Evolutionary conservation across 2,888 invertebrate genomes (phyloP).

Genomic region (Ochropacha duplaris): DNA sequence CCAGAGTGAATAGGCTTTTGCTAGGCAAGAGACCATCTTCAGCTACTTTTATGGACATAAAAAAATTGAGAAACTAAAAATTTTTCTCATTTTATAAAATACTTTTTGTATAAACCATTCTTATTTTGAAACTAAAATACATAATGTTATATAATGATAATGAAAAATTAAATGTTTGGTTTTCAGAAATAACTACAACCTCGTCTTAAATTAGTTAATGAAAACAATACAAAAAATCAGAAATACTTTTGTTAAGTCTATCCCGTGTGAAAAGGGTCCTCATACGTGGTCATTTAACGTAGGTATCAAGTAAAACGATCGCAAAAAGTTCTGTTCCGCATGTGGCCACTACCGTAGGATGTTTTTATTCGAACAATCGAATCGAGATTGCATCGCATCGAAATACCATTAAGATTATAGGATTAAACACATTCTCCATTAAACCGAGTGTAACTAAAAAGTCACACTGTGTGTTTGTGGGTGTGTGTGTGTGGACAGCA

Average conservation of each 20-base stretch:
- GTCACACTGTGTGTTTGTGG: background rate
- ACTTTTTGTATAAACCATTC: no score
- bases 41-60: no score
- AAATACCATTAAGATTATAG: conserved; percentile 3
- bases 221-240: background rate
- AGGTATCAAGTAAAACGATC: background rate
- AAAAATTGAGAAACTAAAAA: no score
- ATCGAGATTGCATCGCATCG: conserved; percentile 1
- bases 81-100: no score
- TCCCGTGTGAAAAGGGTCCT: background rate
- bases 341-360: conserved; percentile 1
- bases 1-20: no score
- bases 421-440: background rate
- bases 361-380: conserved; percentile 4
- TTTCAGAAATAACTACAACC: background rate
- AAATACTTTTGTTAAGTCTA: background rate
- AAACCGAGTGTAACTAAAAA: background rate
- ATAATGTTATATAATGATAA: no score
- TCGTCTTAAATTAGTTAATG: background rate
- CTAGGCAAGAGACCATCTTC: no score
- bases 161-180: no score
- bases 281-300: background rate
- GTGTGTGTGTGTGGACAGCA: background rate
- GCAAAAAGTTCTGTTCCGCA: background rate
- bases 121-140: no score